Base-by-base conservation (phyloP, 1,140 invertebrate species). In the Lepidurus apus region DNA sequence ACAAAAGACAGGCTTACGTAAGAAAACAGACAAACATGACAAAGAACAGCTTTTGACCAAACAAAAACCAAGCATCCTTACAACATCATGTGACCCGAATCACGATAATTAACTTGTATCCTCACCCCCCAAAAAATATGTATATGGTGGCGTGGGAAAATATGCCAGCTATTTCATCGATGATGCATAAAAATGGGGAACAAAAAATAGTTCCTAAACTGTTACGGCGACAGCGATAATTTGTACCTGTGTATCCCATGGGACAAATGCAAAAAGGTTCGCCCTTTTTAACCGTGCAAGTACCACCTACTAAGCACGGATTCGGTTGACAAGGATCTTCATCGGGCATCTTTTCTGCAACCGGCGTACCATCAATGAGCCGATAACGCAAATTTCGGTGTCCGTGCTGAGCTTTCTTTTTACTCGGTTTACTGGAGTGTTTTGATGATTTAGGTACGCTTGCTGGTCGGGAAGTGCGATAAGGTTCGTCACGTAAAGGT, bases 301-400 rank as follows among this genome's bases (percentile, higher is more conserved):
- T 79, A 2, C 78, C 78, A 1, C 78, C 78, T 43, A 74, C 78
- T 44, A 79, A 21, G 42, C 78, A 79, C 17, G 74, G 78, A 75
- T 79, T 79, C 1, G 78, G 78, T 17, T 21, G n/a, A 17, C 78
- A 79, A 34, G 78, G 78, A 79, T 79, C 78, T 75, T 79, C 78
- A 17, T 65, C 53, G 7, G 13, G 13, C 13, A 65, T 65, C 8
- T 65, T 65, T 65, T 65, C 53, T 9, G 53, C 53, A 65, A 65
- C 21, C 13, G 53, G 53, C 53, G 53, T 65, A n/a, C 53, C 53
- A 65, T 65, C 21, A 21, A n/a, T 13, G 53, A 65, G 53, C 21
- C 53, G 17, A 65, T 65, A 65, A 65, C 21, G 53, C 53, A 65
- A 17, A 65, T 65, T 65, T 17, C 53, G 53, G 21, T 65, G 53